Percentiles rank a stretch among this genome's conserved stretches.
phyloP scores from a whole-genome alignment of 2,797 vertebrate species.

The Syngnathus acus region DNA sequence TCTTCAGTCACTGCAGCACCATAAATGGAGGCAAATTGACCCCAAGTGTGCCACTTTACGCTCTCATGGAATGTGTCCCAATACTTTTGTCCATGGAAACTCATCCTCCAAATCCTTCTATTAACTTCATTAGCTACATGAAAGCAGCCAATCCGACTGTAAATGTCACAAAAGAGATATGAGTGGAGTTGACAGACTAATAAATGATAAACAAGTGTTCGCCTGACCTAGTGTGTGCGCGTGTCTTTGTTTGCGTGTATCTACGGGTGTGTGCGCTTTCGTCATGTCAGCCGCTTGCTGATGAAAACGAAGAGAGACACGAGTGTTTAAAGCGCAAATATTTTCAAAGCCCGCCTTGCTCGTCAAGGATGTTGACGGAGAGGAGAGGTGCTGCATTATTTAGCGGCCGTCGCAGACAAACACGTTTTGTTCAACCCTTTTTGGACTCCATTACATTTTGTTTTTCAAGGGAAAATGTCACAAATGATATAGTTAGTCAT shows the following conservation, averaged over 20 bases:
- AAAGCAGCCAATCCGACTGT: not conserved
- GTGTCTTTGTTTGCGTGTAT: not conserved
- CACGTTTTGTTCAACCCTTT: conserved; percentile 22
- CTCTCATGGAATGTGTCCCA: not conserved
- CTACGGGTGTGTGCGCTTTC: not conserved
- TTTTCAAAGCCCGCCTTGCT: conserved; percentile 57
- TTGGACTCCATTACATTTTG: conserved; percentile 3
- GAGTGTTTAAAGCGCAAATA: conserved; percentile 59
- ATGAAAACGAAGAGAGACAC: conserved; percentile 46
- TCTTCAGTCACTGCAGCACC: not conserved
- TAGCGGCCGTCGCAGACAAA: conserved; percentile 35
- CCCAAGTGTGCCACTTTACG: not conserved
- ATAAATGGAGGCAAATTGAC: not conserved
- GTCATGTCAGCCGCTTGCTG: conserved; percentile 18
- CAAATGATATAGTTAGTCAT: no score
- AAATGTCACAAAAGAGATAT: not conserved
- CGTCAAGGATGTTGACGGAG: conserved; percentile 57
- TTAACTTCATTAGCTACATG: not conserved
- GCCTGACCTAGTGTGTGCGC: not conserved
- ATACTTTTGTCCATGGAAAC: not conserved
- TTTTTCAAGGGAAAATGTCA: conserved; percentile 7
- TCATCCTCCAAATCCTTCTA: not conserved
- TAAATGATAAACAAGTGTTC: not conserved
- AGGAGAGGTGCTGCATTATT: conserved; percentile 66
- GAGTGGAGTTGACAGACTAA: conserved; percentile 2